These are phyloP conservation scores for Mactra quadrangularis DNA, from an alignment of 1,140 invertebrate species.

Conservation along the genomic window DNA sequence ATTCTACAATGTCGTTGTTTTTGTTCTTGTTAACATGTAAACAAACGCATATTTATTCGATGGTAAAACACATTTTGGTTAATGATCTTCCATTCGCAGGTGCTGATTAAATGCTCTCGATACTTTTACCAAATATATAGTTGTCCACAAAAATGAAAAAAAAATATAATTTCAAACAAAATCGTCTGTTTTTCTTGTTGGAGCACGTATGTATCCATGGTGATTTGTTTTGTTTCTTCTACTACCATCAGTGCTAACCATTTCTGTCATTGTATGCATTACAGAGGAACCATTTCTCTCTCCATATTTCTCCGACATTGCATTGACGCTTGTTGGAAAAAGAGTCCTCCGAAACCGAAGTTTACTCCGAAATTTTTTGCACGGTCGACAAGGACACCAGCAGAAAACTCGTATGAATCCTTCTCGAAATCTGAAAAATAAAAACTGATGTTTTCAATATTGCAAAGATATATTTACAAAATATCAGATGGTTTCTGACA, in stretches of 20 bases:
- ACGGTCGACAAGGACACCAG: conserved; percentile 74
- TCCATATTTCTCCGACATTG: conserved; percentile 66
- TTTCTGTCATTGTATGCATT: conserved; percentile 75
- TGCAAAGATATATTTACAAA: too few relatives aligned
- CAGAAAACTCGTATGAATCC: conserved; percentile 78
- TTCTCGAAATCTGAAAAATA: conserved; percentile 75
- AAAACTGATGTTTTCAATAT: too few relatives aligned
- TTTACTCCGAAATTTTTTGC: conserved; percentile 67
- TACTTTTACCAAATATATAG: too few relatives aligned
- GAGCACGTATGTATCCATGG: background rate
- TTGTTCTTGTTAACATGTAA: too few relatives aligned
- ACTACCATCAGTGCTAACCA: conserved; percentile 60
- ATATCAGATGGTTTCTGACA: too few relatives aligned
- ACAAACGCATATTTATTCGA: too few relatives aligned
- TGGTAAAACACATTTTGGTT: too few relatives aligned
- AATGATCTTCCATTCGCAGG: too few relatives aligned
- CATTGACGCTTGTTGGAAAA: conserved; percentile 69
- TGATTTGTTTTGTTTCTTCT: background rate
- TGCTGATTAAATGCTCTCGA: too few relatives aligned
- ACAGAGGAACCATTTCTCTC: conserved; percentile 72
- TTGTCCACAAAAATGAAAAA: too few relatives aligned
- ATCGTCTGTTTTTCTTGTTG: conserved; percentile 2
- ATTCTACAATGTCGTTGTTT: too few relatives aligned
- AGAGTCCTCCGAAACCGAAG: conserved; percentile 70
- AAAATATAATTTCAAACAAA: conserved; percentile 19